These are phyloP conservation scores for Halictus ligatus DNA, from an alignment of 2,888 invertebrate species.

Conservation along the genomic window DNA sequence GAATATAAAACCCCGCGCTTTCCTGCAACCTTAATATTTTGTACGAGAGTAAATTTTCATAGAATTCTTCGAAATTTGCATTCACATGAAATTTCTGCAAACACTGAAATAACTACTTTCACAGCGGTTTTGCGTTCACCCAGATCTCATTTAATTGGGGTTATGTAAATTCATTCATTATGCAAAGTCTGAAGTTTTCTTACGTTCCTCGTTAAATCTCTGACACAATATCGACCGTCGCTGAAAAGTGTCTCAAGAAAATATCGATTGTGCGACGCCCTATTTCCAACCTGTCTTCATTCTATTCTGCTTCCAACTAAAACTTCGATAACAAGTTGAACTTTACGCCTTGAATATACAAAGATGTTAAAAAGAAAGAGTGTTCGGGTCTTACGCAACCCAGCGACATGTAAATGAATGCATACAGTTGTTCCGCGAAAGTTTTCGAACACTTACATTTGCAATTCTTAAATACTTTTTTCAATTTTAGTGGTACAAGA, in stretches of 20 bases:
- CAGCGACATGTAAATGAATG: neutral
- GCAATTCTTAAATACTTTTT: neutral
- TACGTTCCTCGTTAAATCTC: slow-evolving; percentile 33
- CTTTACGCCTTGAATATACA: neutral
- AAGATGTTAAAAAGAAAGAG: neutral
- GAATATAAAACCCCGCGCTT: neutral
- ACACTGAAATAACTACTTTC: slow-evolving; percentile 22
- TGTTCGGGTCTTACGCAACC: neutral
- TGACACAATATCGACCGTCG: slow-evolving; percentile 19
- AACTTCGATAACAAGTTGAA: neutral
- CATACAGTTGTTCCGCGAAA: neutral
- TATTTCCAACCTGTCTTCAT: slow-evolving; percentile 10
- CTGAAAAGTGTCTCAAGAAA: slow-evolving; percentile 11
- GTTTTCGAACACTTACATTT: neutral
- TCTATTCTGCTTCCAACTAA: neutral
- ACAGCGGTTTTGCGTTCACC: slow-evolving; percentile 20
- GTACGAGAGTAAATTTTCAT: neutral
- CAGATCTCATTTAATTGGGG: slow-evolving; percentile 45
- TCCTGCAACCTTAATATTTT: neutral
- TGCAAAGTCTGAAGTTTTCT: slow-evolving; percentile 33
- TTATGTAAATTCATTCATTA: slow-evolving; percentile 55
- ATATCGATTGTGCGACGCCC: slow-evolving; percentile 22
- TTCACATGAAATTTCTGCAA: slow-evolving; percentile 15
- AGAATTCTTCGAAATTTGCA: slow-evolving; percentile 10
- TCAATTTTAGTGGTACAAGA: neutral